These are phyloP conservation scores for Apodemus sylvaticus DNA, from an alignment of 2,113 vertebrate genomes.

Conservation along the genomic window DNA sequence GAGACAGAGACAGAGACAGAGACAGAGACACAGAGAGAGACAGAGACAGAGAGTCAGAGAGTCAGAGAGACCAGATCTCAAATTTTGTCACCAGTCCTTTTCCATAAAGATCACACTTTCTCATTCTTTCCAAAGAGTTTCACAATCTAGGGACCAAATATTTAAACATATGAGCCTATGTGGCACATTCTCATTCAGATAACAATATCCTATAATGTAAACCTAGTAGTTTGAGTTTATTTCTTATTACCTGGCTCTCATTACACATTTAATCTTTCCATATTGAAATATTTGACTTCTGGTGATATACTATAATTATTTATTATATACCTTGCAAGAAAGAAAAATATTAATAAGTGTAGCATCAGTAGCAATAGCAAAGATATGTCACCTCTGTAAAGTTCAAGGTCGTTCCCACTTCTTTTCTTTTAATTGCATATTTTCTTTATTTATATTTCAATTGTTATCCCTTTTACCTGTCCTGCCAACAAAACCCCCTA, in stretches of 20 bases:
- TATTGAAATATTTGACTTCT: background rate
- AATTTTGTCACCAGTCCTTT: background rate
- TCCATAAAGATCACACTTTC: background rate
- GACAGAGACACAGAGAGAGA: background rate
- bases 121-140: background rate
- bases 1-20: background rate
- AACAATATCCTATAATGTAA: background rate
- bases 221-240: background rate
- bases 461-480: too few species aligned
- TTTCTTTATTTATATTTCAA: too few species aligned
- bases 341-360: background rate
- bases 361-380: background rate
- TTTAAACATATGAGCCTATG: background rate
- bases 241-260: background rate
- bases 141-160: background rate
- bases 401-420: background rate
- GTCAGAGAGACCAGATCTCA: background rate
- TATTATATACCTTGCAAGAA: background rate
- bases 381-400: background rate
- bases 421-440: too few species aligned
- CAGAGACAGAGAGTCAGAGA: accelerated
- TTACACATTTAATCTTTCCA: background rate
- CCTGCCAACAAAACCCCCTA: too few species aligned
- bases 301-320: background rate
- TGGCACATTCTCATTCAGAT: background rate